Base-by-base conservation (phyloP, 2,888 invertebrate species). In the Agonopterix subpropinquella region DNA sequence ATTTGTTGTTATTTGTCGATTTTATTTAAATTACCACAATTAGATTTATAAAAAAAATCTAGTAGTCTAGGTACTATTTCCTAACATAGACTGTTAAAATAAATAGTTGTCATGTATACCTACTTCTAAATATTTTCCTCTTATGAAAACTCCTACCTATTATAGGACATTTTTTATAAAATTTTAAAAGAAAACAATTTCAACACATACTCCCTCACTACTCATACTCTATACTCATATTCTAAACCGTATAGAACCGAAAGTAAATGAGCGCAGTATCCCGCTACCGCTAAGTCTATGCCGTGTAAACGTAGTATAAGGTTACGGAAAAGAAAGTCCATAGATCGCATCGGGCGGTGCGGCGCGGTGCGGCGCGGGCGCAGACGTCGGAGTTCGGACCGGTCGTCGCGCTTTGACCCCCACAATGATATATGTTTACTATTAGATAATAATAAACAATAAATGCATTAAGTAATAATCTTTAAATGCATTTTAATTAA, bases 301-400 rank as follows among this genome's bases (percentile, higher is more conserved):
- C 28, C 28, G 36, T 45, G 18, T 48, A 39, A 13, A 36, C 61
- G 54, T 64, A 62, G 58, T 59, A 58, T 67, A 72, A 75, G 69
- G 72, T 77, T 70, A 73, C 70, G 77, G 80, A 85, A 85, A 85
- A 84, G 86, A 86, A 85, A 85, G 86, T 84, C 65, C 70, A 67
- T 65, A 65, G 57, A 66, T 62, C 55, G 59, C 50, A 53, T 51
- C 51, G 54, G 53, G 53, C 44, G 55, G 9, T 36, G 51, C 41
- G 39, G 53, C 51, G 44, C 51, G 52, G 50, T 52, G 54, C 55
- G 45, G 4, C 5, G 7, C 5, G 28, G 7, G 28, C 28, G 7
- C 28, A 28, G 28, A 28, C 28, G 5, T 28, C 28, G 28, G 28
- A 28, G 28, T 62, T 55, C 61, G 53, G 64, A 72, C 71, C 78